Conservation (phyloP, 2,113 vertebrate species). For the Tricholaema leucomelas region DNA sequence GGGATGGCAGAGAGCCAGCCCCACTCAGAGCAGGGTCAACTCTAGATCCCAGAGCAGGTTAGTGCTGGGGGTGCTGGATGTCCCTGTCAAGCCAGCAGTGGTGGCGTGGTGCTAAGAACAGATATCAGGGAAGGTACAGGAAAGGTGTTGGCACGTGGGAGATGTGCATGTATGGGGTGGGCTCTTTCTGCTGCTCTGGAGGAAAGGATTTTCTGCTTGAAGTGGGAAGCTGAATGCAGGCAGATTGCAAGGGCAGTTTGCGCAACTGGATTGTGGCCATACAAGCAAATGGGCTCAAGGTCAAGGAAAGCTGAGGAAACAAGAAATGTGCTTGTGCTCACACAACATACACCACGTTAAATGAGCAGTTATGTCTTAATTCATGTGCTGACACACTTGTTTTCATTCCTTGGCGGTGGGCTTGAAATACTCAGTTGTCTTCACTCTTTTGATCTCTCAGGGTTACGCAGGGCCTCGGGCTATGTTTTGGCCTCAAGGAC, state of each 20-base stretch:
- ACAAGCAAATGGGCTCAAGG: background rate
- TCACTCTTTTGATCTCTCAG: background rate
- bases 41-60: background rate
- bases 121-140: background rate
- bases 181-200: background rate
- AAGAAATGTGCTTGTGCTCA: background rate
- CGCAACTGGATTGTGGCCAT: background rate
- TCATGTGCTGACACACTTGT: background rate
- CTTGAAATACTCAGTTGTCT: background rate
- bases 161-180: accelerated
- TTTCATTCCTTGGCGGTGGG: background rate
- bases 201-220: background rate
- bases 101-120: accelerated
- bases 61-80: accelerated
- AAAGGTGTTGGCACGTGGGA: accelerated
- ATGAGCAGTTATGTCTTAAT: background rate
- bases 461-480: background rate
- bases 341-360: background rate
- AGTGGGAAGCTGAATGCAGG: background rate
- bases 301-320: conserved; percentile 6
- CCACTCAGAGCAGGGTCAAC: accelerated
- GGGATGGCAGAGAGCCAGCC: background rate
- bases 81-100: accelerated
- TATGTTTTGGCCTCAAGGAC: background rate
- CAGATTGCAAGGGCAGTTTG: background rate